phyloP scores from a whole-genome alignment of 2,888 invertebrate species.

The Piscicola geometra region DNA sequence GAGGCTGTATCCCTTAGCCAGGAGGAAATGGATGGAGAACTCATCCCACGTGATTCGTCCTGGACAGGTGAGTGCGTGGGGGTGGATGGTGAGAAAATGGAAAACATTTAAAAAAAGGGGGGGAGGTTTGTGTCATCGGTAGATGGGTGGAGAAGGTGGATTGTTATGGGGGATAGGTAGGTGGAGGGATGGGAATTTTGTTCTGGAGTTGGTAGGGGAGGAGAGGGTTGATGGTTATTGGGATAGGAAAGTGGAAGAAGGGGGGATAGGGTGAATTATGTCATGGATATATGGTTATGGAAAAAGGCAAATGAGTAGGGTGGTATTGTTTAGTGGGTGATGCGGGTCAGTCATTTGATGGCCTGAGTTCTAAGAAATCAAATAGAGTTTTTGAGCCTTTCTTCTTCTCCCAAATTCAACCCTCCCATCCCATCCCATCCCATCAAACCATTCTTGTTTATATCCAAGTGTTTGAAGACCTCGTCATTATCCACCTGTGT shows the following conservation, averaged over 20 bases:
- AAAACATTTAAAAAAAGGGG: background rate
- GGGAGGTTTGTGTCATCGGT: background rate
- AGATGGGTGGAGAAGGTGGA: background rate
- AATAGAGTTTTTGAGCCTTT: no score
- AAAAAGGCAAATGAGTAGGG: background rate
- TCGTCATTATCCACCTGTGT: slow-evolving; percentile 52
- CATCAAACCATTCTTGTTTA: slow-evolving; percentile 49
- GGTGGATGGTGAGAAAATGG: background rate
- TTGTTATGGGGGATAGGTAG: background rate
- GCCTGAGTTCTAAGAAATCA: no score
- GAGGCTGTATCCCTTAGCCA: slow-evolving; percentile 61
- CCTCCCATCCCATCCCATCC: background rate
- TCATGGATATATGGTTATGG: background rate
- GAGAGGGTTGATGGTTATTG: background rate
- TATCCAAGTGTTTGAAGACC: slow-evolving; percentile 53
- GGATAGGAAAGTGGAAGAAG: background rate
- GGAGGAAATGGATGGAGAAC: slow-evolving; percentile 70
- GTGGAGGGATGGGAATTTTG: background rate
- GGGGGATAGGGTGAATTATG: background rate
- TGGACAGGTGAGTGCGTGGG: slow-evolving; percentile 46
- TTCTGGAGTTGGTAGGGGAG: background rate
- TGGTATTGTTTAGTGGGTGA: no score
- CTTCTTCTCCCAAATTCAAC: no score
- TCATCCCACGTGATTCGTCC: slow-evolving; percentile 74
- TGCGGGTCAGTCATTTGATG: no score